phyloP scores from a whole-genome alignment of 2,113 vertebrate genomes.

The Fregetta grallaria region DNA sequence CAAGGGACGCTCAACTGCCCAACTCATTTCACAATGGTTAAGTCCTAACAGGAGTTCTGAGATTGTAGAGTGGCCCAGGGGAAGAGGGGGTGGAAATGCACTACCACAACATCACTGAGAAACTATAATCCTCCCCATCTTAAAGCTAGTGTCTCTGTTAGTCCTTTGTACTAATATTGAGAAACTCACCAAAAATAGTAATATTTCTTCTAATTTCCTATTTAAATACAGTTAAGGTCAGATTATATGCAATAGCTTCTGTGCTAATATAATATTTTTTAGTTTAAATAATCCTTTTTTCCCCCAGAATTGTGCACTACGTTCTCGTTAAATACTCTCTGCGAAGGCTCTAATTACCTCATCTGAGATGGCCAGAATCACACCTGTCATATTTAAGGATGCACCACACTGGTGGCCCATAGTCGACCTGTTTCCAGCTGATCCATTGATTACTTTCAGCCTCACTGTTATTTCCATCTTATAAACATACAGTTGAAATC shows the following conservation, averaged over 20 bases:
- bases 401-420: background rate
- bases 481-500: background rate
- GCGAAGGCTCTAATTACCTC: background rate
- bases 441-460: background rate
- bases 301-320: background rate
- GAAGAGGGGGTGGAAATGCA: too few species aligned
- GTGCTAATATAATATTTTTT: background rate
- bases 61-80: too few species aligned
- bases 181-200: background rate
- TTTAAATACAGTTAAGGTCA: background rate
- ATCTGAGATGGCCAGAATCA: background rate
- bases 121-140: background rate
- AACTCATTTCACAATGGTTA: too few species aligned
- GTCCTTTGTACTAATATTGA: background rate
- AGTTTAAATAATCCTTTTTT: background rate
- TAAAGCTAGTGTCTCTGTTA: background rate
- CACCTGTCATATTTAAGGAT: background rate
- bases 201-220: background rate
- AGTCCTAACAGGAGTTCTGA: too few species aligned
- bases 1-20: too few species aligned
- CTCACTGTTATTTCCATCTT: background rate
- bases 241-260: background rate
- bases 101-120: too few species aligned
- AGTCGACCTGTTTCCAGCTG: slow-evolving; percentile 2
- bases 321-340: background rate